These are phyloP conservation scores for Micrasema longulum DNA, from an alignment of 1,140 invertebrate species.

Conservation along the genomic window DNA sequence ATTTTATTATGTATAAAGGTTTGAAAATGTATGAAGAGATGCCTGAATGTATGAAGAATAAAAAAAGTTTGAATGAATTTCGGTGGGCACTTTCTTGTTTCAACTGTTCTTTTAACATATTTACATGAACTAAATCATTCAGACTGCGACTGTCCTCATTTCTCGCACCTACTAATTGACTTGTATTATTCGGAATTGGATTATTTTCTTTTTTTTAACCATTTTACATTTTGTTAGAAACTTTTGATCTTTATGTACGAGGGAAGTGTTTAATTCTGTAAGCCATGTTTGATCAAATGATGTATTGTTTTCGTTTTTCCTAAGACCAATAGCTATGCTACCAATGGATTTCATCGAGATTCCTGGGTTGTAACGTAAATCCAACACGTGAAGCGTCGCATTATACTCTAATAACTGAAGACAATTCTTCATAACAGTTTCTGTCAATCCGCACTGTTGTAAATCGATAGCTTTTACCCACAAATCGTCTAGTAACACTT, in stretches of 20 bases:
- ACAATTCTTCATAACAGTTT: slow-evolving; percentile 64
- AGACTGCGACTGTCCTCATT: slow-evolving; percentile 11
- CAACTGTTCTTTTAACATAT: slow-evolving; percentile 36
- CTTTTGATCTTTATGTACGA: slow-evolving; percentile 22
- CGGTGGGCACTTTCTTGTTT: slow-evolving; percentile 34
- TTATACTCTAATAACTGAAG: slow-evolving; percentile 61
- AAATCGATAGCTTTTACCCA: slow-evolving; percentile 82
- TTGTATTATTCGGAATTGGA: neutral
- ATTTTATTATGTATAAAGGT: too few species aligned
- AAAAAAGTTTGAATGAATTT: too few species aligned
- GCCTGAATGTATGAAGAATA: too few species aligned
- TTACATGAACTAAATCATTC: slow-evolving; percentile 17
- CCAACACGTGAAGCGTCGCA: slow-evolving; percentile 61
- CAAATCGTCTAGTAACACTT: slow-evolving; percentile 73
- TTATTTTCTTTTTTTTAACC: slow-evolving; percentile 16
- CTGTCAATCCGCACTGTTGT: slow-evolving; percentile 78
- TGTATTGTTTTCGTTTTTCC: slow-evolving; percentile 58
- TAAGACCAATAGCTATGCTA: slow-evolving; percentile 57
- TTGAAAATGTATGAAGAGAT: too few species aligned
- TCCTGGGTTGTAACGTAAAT: slow-evolving; percentile 60
- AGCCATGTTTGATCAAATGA: slow-evolving; percentile 41
- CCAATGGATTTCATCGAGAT: slow-evolving; percentile 58
- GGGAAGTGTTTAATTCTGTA: slow-evolving; percentile 18
- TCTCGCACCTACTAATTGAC: neutral
- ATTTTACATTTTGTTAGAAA: slow-evolving; percentile 19